phyloP scores from a whole-genome alignment of 2,797 vertebrate species.

The Gila robusta region DNA sequence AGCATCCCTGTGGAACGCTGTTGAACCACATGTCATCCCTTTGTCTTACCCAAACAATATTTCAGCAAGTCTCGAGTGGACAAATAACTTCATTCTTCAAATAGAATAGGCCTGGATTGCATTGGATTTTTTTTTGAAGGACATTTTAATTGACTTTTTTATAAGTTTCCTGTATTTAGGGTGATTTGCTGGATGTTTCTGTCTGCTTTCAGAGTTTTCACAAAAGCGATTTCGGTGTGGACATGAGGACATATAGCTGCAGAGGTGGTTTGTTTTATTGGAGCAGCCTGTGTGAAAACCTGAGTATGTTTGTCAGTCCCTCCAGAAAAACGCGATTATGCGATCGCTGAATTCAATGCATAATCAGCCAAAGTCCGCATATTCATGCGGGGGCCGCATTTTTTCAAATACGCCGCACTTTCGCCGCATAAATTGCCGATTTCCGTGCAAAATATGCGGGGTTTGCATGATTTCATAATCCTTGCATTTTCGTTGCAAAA shows the following conservation, averaged over 20 bases:
- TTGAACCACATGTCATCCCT: slow-evolving; percentile 19
- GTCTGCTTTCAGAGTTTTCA: background rate
- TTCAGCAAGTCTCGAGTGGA: background rate
- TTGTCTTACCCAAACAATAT: background rate
- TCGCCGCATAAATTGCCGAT: no score
- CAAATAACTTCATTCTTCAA: slow-evolving; percentile 15
- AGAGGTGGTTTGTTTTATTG: background rate
- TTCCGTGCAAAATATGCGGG: no score
- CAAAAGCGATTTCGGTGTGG: background rate
- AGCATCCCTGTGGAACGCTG: slow-evolving; percentile 3
- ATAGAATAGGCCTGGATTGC: background rate
- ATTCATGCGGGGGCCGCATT: no score
- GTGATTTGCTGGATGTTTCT: background rate
- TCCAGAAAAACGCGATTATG: no score
- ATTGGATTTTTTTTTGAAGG: background rate
- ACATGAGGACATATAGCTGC: background rate
- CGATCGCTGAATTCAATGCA: no score
- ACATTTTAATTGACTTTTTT: background rate
- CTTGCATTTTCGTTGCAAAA: no score
- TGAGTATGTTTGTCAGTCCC: background rate
- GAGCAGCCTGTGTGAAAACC: background rate
- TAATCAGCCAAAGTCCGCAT: no score
- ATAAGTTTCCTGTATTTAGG: background rate
- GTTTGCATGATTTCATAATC: no score
- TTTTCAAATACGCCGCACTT: no score